Conservation (phyloP, 2,113 vertebrate genomes). For the Oncorhynchus mykiss region DNA sequence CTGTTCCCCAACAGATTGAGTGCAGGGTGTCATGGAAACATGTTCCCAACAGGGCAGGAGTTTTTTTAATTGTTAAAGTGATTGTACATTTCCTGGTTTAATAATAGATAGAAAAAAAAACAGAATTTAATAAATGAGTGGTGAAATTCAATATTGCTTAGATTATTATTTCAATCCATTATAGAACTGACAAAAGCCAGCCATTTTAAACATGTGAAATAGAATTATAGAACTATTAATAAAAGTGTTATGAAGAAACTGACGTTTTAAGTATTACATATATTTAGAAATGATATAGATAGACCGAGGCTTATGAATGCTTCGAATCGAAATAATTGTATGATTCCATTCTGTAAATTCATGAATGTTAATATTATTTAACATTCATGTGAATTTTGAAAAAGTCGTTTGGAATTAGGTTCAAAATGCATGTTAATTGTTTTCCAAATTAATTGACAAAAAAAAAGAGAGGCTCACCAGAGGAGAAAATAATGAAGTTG, state of each 20-base stretch:
- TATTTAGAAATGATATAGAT: background rate
- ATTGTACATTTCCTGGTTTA: slow-evolving; percentile 81
- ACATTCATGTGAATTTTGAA: no score
- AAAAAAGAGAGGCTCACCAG: no score
- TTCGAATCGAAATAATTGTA: background rate
- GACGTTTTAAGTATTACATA: slow-evolving; percentile 44
- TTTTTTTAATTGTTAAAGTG: slow-evolving; percentile 87
- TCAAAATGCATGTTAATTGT: no score
- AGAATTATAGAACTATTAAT: slow-evolving; percentile 78
- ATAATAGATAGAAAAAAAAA: slow-evolving; percentile 70
- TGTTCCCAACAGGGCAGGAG: slow-evolving; percentile 70
- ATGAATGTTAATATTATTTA: no score
- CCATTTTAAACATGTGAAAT: slow-evolving; percentile 53
- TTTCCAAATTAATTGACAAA: no score
- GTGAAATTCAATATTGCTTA: slow-evolving; percentile 61
- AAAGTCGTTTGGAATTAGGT: no score
- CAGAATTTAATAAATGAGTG: slow-evolving; percentile 70
- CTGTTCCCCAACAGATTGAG: slow-evolving; percentile 85
- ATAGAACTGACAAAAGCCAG: slow-evolving; percentile 51
- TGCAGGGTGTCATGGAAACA: slow-evolving; percentile 3
- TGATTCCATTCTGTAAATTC: background rate
- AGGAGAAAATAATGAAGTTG: no score
- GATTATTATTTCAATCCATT: slow-evolving; percentile 54
- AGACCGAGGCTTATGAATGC: no score
- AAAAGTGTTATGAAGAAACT: slow-evolving; percentile 66